Base-by-base conservation (phyloP, 1,140 invertebrate genomes). In the Brachionus paranguensis region DNA sequence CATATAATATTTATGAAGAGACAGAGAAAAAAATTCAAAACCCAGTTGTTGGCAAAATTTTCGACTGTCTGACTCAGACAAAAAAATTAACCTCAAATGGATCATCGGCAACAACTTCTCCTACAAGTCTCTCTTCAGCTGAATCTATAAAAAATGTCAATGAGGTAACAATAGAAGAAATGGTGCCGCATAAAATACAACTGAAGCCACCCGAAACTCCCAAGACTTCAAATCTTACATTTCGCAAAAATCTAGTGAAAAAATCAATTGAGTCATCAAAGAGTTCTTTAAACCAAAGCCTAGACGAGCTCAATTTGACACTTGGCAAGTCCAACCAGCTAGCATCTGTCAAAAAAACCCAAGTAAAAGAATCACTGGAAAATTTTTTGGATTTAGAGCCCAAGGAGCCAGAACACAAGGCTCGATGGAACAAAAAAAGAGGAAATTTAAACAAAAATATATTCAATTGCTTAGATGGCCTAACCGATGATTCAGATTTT, bases 1-100 rank as follows among this genome's bases (percentile, higher is more conserved):
- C 78, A 27, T 81, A 81, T 24, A 81, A 81, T 65, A 81, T 81
- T 47, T 81, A 81, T 14, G 53, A 81, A 17, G 10, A 60, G 64
- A 14, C 37, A 0, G 43, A 29, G 33, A 37, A 37, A n/a, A n/a
- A 60, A 6, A 12, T 27, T 4, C 11, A 12, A 29, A 45, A 60
- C 11, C 27, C 47, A 12, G 24, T 37, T 50, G 43, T 76, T n/a
- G 43, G 33, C 24, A 76, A 76, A 50, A 27, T 50, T 27, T 76
- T 50, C 24, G 53, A 79, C 50, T 10, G 3, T 14, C 2, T 79
- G 14, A 47, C 37, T 12, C 7, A 81, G 37, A 7, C 43, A 8
- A 81, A 81, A 65, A 60, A 68, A 43, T 68, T 81, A 11, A 45
- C 78, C 12, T 81, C 78, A 68, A 60, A 60, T 27, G 78, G 78